Percentiles rank a stretch among this genome's conserved stretches.
Evolutionary conservation across 2,797 vertebrate genomes (phyloP).

Genomic region (Rhinoraja longicauda): DNA sequence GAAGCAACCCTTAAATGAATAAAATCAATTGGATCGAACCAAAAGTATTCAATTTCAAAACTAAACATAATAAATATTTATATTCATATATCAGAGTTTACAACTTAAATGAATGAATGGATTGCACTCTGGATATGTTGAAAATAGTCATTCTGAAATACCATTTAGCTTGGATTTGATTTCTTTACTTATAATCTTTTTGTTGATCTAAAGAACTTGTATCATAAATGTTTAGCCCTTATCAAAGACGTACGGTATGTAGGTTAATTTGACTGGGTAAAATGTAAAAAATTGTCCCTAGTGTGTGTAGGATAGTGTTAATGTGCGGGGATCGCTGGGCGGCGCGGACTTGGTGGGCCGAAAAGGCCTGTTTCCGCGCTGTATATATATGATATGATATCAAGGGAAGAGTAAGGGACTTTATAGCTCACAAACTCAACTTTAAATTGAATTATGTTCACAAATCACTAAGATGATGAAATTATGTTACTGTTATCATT

Average conservation of each 20-base stretch:
- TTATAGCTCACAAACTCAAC: too few relatives aligned
- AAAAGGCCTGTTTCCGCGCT: too few relatives aligned
- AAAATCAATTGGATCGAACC: neutral
- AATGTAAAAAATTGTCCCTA: too few relatives aligned
- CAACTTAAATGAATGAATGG: neutral
- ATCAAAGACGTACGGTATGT: too few relatives aligned
- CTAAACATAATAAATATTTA: neutral
- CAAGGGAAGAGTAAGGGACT: too few relatives aligned
- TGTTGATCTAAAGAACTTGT: neutral
- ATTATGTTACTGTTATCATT: neutral
- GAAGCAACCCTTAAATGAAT: constrained; percentile 2
- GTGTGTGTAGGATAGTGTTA: too few relatives aligned
- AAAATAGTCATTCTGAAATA: neutral
- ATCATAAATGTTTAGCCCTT: too few relatives aligned
- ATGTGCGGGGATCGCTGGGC: too few relatives aligned
- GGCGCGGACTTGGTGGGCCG: too few relatives aligned
- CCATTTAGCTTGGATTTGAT: neutral
- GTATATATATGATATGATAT: too few relatives aligned
- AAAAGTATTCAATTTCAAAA: neutral
- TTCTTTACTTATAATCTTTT: neutral
- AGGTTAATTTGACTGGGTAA: too few relatives aligned
- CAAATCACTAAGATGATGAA: neutral
- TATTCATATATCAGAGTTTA: neutral
- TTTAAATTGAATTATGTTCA: neutral
- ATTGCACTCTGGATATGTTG: neutral